Base-by-base conservation (phyloP, 1,140 invertebrate species). In the Laupala kohalensis region DNA sequence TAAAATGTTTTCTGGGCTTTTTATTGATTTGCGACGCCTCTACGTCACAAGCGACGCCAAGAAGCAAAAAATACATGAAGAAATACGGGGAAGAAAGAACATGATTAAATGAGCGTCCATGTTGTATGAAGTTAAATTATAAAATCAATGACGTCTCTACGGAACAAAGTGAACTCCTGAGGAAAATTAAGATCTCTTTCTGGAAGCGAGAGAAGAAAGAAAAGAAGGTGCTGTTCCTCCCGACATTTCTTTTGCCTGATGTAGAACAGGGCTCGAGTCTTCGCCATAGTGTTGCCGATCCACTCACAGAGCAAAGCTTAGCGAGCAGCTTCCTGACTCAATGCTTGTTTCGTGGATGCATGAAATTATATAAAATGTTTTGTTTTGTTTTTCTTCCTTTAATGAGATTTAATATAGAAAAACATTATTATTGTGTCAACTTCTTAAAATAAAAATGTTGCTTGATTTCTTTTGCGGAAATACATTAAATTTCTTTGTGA, bases 1-100 rank as follows among this genome's bases (percentile, higher is more conserved):
- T 68, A 6, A 68, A 68, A 30, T 68, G 67, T 68, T 68, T 68
- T 68, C 67, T 37, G 27, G 6, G 67, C 67, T 68, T 68, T 68
- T 68, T 68, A 68, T 68, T 68, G 67, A 68, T 68, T 68, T 68
- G 67, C 28, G 28, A 68, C 67, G 67, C 5, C 12, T 29, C 67
- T 12, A 26, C 67, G 67, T 68, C 67, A 68, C 26, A 68, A 29
- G 29, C 28, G 67, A 68, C 26, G 67, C 67, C 24, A 68, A 68
- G 67, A 37, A 68, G 29, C 24, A 23, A 30, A 37, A 68, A 68
- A 29, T 29, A 27, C 19, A 37, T 5, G n/a, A 19, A 67, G 25
- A 66, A 66, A 25, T 23, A 25, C 3, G 67, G 28, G 67, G 19
- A 67, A 67, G 28, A 68, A 30, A 37, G 26, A 68, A 30, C 67